phyloP scores from a whole-genome alignment of 2,113 vertebrate species.

The Picathartes gymnocephalus region DNA sequence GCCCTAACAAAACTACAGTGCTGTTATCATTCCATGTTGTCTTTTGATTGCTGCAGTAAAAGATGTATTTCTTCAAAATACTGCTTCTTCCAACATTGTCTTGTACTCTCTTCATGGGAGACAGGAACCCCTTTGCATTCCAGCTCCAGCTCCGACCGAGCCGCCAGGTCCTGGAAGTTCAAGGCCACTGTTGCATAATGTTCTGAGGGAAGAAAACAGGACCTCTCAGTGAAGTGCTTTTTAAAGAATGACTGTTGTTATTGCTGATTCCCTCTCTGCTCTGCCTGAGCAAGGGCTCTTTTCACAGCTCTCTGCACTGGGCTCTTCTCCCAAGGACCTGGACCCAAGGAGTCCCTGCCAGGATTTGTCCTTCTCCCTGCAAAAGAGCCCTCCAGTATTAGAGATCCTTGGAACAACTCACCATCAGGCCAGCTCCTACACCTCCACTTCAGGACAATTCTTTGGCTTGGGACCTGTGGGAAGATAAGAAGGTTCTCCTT shows the following conservation, averaged over 20 bases:
- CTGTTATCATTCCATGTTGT: neutral
- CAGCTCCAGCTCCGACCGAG: slow-evolving; percentile 59
- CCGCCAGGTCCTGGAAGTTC: slow-evolving; percentile 49
- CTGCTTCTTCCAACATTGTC: slow-evolving; percentile 69
- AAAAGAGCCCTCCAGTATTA: accelerated
- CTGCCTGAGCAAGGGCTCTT: neutral
- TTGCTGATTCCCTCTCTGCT: neutral
- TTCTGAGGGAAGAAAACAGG: slow-evolving; percentile 45
- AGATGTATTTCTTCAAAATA: slow-evolving; percentile 70
- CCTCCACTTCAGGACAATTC: slow-evolving; percentile 70
- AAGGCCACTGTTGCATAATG: slow-evolving; percentile 65
- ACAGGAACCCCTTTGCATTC: slow-evolving; percentile 67
- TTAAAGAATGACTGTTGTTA: neutral
- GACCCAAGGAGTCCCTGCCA: neutral
- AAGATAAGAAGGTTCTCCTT: neutral
- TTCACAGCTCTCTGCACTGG: neutral
- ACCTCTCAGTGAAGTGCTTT: neutral
- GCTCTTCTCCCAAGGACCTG: neutral
- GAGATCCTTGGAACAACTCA: neutral
- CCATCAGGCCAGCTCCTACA: slow-evolving; percentile 69
- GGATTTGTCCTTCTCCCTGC: neutral
- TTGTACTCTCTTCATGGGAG: slow-evolving; percentile 53
- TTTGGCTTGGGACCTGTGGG: slow-evolving; percentile 63
- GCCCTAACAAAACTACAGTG: slow-evolving; percentile 42
- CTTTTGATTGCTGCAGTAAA: slow-evolving; percentile 47